phyloP scores from a whole-genome alignment of 1,140 invertebrate genomes.

The Stegodyphus dumicola region DNA sequence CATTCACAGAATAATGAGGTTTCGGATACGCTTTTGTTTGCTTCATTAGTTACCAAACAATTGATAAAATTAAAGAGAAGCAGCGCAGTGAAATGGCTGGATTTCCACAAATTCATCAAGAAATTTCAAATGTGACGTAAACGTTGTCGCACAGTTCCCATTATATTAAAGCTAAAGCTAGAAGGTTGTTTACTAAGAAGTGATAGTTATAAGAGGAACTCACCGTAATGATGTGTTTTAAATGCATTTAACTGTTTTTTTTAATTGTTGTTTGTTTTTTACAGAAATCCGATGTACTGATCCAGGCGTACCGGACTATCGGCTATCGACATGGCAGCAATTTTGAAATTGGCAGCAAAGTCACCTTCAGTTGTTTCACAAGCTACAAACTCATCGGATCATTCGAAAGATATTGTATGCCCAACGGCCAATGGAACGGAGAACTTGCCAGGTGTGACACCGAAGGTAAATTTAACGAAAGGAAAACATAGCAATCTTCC shows the following conservation, averaged over 20 bases:
- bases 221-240: neutral
- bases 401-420: slow-evolving; percentile 36
- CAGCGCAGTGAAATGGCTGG: no score
- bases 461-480: slow-evolving; percentile 4
- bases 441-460: slow-evolving; percentile 39
- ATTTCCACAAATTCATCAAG: no score
- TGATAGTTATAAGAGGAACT: no score
- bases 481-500: no score
- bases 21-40: no score
- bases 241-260: neutral
- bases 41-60: no score
- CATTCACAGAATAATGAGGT: no score
- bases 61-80: no score
- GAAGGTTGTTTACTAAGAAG: no score
- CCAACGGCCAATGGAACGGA: slow-evolving; percentile 43
- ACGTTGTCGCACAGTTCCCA: no score
- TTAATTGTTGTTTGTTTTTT: slow-evolving; percentile 15
- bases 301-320: slow-evolving; percentile 29
- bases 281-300: slow-evolving; percentile 36
- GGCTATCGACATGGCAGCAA: slow-evolving; percentile 9
- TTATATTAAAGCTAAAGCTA: no score
- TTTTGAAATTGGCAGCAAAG: slow-evolving; percentile 33
- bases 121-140: no score
- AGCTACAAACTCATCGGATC: slow-evolving; percentile 37
- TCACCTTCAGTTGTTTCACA: slow-evolving; percentile 44